phyloP scores from a whole-genome alignment of 2,797 vertebrate species.

The Tympanoctomys barrerae region DNA sequence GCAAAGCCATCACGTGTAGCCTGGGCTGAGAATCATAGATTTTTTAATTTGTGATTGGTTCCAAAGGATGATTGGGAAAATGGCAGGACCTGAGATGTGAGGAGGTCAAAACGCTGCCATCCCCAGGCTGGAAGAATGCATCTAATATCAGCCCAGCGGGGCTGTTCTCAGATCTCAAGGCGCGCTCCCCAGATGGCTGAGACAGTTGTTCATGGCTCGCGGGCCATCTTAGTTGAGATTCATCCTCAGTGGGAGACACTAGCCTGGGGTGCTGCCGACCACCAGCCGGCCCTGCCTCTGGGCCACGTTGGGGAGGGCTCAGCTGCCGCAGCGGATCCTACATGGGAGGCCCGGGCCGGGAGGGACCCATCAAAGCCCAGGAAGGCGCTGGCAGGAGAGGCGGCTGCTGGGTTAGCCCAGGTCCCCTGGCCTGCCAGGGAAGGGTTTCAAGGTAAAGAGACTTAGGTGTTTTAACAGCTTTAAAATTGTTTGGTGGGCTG shows the following conservation, averaged over 20 bases:
- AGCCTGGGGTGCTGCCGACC: not conserved
- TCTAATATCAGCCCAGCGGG: not conserved
- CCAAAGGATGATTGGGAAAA: slow-evolving; percentile 17
- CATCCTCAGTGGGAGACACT: not conserved
- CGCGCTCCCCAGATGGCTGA: not conserved
- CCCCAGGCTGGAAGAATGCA: not conserved
- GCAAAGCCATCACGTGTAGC: not conserved
- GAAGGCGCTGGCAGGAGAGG: not conserved
- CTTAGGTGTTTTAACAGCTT: not conserved
- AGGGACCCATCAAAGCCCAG: not conserved
- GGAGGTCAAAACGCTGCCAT: not conserved
- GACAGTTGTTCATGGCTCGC: not conserved
- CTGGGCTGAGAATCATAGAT: not conserved
- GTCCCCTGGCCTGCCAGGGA: not conserved
- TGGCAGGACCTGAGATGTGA: slow-evolving; percentile 16
- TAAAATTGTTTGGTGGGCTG: not conserved
- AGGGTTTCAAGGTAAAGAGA: not conserved
- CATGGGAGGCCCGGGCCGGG: not conserved
- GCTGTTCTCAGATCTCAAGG: not conserved
- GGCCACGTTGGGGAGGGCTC: not conserved
- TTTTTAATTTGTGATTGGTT: slow-evolving; percentile 30
- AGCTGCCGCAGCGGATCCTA: not conserved
- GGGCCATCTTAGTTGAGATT: not conserved
- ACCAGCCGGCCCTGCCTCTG: not conserved
- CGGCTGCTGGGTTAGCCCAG: not conserved